phyloP scores from a whole-genome alignment of 1,140 invertebrate genomes.

The Nasonia longicornis region DNA sequence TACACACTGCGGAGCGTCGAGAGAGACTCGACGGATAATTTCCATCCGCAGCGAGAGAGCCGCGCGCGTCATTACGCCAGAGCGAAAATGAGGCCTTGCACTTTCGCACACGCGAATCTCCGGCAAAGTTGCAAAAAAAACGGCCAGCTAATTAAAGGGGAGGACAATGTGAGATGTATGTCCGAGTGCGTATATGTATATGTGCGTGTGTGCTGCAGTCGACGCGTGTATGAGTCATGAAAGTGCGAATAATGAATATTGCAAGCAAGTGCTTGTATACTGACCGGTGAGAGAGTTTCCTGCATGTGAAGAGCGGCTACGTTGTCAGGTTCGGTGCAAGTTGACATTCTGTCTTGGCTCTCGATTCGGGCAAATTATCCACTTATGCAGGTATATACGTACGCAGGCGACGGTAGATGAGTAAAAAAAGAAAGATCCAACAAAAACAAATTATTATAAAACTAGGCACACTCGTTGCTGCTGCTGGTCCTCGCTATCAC shows the following conservation, averaged over 20 bases:
- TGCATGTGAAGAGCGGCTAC: constrained; percentile 64
- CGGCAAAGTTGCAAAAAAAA: not conserved
- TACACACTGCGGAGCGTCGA: not conserved
- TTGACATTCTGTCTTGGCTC: constrained; percentile 62
- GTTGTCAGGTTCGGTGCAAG: constrained; percentile 66
- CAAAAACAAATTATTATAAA: constrained; percentile 5
- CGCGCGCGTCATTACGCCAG: not conserved
- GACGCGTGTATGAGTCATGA: not conserved
- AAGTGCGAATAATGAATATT: not conserved
- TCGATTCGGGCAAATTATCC: constrained; percentile 18
- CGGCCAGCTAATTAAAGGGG: constrained; percentile 12
- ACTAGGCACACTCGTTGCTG: constrained; percentile 33
- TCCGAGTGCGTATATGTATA: not conserved
- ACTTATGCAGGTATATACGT: not conserved
- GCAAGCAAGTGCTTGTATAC: constrained; percentile 44
- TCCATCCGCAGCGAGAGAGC: not conserved
- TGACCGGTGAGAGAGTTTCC: constrained; percentile 67
- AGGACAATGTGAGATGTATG: not conserved
- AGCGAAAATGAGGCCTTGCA: not conserved
- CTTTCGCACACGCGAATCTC: not conserved
- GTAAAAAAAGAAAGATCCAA: not conserved
- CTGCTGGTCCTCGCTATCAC: constrained; percentile 62
- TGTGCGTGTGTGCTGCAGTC: not conserved
- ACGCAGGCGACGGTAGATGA: not conserved
- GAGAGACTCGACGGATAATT: not conserved